phyloP scores from a whole-genome alignment of 2,113 vertebrate species.

The Hippocampus comes region DNA sequence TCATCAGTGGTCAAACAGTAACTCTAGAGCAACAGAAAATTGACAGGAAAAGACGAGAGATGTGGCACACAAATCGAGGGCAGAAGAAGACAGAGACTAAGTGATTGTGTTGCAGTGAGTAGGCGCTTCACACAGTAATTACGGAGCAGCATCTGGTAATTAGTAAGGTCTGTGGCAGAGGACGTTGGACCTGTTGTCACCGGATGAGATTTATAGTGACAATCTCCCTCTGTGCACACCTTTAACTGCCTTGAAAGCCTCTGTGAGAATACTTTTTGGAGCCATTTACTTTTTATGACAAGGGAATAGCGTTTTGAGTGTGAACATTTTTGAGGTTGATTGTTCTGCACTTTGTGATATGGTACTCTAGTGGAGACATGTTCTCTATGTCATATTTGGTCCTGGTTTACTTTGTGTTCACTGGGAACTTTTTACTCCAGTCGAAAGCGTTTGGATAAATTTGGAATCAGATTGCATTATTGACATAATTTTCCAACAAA shows the following conservation, averaged over 20 bases:
- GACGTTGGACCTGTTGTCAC: constrained; percentile 28
- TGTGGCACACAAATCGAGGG: constrained; percentile 4
- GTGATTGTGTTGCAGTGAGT: constrained; percentile 16
- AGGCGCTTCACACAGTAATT: constrained; percentile 46
- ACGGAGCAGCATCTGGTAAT: constrained; percentile 42
- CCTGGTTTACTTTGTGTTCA: not conserved
- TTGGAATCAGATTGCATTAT: too few species aligned
- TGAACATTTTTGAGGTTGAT: not conserved
- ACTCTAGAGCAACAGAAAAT: not conserved
- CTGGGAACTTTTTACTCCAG: too few species aligned
- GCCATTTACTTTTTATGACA: constrained; percentile 1
- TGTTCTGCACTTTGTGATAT: not conserved
- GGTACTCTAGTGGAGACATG: not conserved
- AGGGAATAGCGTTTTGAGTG: not conserved
- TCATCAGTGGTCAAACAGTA: not conserved
- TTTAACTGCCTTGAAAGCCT: constrained; percentile 10
- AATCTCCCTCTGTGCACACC: not conserved
- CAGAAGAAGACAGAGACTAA: constrained; percentile 5
- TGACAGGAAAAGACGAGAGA: constrained; percentile 1
- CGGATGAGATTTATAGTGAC: constrained; percentile 30
- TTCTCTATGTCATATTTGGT: not conserved
- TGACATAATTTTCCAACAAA: too few species aligned
- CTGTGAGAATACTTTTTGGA: not conserved
- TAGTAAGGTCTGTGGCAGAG: constrained; percentile 36
- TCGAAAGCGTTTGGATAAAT: too few species aligned